A percentile compares a stretch with the other conserved stretches of the same genome.
These are phyloP conservation scores for Tipula unca DNA, from an alignment of 2,888 invertebrate genomes.

Conservation along the genomic window DNA sequence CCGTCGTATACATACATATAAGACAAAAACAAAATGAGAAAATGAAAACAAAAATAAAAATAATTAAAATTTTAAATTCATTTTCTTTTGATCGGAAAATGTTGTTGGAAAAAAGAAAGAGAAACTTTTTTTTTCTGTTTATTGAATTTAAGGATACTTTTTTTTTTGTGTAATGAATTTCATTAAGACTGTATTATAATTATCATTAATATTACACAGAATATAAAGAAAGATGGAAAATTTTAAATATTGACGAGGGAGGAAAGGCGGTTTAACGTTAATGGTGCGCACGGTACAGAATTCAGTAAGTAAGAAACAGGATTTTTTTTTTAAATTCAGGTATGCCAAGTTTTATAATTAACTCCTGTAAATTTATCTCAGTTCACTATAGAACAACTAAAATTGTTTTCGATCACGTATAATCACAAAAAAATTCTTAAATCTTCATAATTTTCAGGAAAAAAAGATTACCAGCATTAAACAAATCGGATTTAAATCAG, in stretches of 20 bases:
- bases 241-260: neutral
- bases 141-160: constrained; percentile 8
- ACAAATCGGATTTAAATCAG: too few species aligned
- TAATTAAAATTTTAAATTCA: neutral
- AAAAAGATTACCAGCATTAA: too few species aligned
- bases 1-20: neutral
- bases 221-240: neutral
- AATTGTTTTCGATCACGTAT: too few species aligned
- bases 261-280: neutral
- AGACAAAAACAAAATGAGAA: neutral
- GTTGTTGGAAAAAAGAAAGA: neutral
- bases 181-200: constrained; percentile 14
- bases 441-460: too few species aligned
- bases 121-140: constrained; percentile 14
- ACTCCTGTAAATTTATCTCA: neutral
- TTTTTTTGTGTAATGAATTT: constrained; percentile 1
- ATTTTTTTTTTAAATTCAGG: neutral
- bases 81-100: constrained; percentile 8
- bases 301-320: neutral
- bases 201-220: neutral
- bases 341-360: neutral
- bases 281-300: neutral
- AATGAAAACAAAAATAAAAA: neutral
- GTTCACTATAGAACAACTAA: too few species aligned
- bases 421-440: too few species aligned